Base-by-base conservation (phyloP, 1,140 invertebrate genomes). In the Drosophila virilis region DNA sequence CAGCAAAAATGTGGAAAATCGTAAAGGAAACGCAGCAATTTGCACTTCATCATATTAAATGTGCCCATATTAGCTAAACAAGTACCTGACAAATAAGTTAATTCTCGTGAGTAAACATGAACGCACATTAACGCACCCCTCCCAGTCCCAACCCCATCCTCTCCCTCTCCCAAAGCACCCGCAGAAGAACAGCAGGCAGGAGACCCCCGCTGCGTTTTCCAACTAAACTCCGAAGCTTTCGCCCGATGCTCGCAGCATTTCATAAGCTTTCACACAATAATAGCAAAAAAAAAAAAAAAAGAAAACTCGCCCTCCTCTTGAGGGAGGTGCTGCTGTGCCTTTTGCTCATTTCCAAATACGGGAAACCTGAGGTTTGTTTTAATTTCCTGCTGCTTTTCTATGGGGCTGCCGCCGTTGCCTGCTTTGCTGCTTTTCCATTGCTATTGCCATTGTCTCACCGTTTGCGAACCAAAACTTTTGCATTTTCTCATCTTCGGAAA, bases 1-100 rank as follows among this genome's bases (percentile, higher is more conserved):
- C 28, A 33, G n/a, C 8, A 22, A 12, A 71, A 55, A 9, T 38
- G 35, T 38, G 35, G n/a, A 15, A 66, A 67, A 66, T 51, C 51
- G 43, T 22, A 43, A 55, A 62, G n/a, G 37, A 28, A 28, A 45
- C 70, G 77, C 80, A 78, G 57, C 61, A 84, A 89, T 89, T 89
- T 84, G 68, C 84, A 84, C 77, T 80, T 84, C 80, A 78, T 89
- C 71, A 80, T 74, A 84, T 89, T 89, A 90, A 89, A 89, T 89
- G 80, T 60, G 84, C 80, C 67, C 77, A 84, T 89, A 89, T 89
- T 89, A 89, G 77, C 84, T 89, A 84, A 84, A 89, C 84, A 88
- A 88, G 84, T 88, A 88, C 84, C 84, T 88, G 84, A 88, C 84
- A 88, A 88, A 89, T 88, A 88, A 88, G 84, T 89, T 88, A 88